Conservation (phyloP, 2,888 invertebrate genomes). For the Hypena proboscidalis region DNA sequence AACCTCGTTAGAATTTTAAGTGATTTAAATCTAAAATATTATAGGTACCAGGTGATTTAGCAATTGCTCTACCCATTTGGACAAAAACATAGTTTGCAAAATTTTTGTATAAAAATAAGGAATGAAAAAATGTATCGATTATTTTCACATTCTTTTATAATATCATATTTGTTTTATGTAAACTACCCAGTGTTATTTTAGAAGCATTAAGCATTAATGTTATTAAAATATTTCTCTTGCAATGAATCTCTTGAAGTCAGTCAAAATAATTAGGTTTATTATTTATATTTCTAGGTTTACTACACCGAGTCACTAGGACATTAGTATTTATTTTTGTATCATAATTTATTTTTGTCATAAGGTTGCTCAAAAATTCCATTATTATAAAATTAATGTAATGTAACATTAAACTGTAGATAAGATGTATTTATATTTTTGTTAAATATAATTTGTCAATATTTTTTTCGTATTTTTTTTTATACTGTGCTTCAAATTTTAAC, state of each 20-base stretch:
- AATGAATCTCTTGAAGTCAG: conserved; percentile 49
- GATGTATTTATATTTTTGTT: conserved; percentile 25
- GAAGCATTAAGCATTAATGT: too few relatives aligned
- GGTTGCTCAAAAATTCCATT: conserved; percentile 21
- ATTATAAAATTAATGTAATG: conserved; percentile 6
- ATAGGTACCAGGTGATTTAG: too few relatives aligned
- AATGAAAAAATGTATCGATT: too few relatives aligned
- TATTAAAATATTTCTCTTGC: conserved; percentile 1
- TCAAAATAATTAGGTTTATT: conserved; percentile 18
- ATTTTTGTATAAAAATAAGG: too few relatives aligned
- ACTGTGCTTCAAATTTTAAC: too few relatives aligned
- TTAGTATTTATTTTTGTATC: conserved; percentile 45
- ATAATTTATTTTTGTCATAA: conserved; percentile 3
- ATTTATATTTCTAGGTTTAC: conserved; percentile 39
- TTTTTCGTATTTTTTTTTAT: background rate
- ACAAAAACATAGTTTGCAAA: too few relatives aligned
- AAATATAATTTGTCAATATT: conserved; percentile 17
- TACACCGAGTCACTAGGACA: conserved; percentile 70
- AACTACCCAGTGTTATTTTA: too few relatives aligned
- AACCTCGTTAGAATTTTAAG: too few relatives aligned
- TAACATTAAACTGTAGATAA: conserved; percentile 21
- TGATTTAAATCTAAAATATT: too few relatives aligned
- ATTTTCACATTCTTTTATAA: too few relatives aligned
- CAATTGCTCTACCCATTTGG: too few relatives aligned
- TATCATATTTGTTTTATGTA: too few relatives aligned